phyloP scores from a whole-genome alignment of 2,113 vertebrate species.

The Setophaga petechia region DNA sequence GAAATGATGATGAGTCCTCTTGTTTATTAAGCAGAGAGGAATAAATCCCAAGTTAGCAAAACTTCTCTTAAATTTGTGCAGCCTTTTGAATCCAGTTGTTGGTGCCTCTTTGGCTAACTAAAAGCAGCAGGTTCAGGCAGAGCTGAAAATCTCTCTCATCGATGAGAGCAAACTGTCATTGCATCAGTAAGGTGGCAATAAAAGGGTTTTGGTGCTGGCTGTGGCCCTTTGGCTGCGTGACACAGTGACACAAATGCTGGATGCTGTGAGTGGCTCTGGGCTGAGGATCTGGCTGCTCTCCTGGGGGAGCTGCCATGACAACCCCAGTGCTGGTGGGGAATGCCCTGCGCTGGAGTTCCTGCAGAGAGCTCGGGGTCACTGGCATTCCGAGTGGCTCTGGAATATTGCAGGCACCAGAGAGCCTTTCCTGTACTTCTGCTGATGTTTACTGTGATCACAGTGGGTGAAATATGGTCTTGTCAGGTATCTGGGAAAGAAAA shows the following conservation, averaged over 20 bases:
- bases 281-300: conserved; percentile 3
- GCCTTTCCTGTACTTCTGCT: conserved; percentile 2
- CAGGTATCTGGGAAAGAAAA: not conserved
- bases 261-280: not conserved
- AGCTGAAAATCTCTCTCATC: not conserved
- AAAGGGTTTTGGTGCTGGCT: not conserved
- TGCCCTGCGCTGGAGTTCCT: conserved; percentile 15
- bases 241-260: not conserved
- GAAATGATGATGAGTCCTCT: not conserved
- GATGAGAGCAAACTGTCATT: not conserved
- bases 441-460: not conserved
- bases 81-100: not conserved
- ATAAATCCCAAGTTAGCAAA: not conserved
- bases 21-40: not conserved
- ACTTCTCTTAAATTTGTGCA: not conserved
- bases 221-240: not conserved
- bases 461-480: not conserved
- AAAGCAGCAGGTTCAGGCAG: not conserved
- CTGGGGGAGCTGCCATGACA: conserved; percentile 69
- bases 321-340: conserved; percentile 12
- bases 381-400: conserved; percentile 54
- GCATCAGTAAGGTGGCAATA: not conserved
- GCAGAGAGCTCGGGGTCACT: conserved; percentile 24
- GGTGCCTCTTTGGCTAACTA: not conserved
- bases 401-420: conserved; percentile 9